Evolutionary conservation across 2,797 vertebrate genomes (phyloP).

Genomic region (Cynopterus sphinx): DNA sequence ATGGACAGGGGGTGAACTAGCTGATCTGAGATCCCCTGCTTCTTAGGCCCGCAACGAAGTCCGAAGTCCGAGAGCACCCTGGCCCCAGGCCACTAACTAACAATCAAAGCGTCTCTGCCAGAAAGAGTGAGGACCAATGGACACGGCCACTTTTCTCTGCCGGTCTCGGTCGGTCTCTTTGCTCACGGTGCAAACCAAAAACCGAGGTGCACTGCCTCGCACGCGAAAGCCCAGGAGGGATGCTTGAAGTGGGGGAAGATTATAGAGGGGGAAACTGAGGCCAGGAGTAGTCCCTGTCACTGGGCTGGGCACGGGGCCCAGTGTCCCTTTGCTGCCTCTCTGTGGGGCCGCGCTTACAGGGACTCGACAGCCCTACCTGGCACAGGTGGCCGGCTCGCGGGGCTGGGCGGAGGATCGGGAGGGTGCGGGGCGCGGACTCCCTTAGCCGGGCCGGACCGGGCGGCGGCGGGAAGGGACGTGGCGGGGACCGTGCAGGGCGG

Average conservation of each 20-base stretch:
- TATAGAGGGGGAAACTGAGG: conserved; percentile 22
- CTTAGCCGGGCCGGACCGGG: neutral
- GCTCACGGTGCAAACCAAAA: neutral
- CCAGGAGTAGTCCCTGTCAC: neutral
- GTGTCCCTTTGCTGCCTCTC: neutral
- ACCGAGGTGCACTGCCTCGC: neutral
- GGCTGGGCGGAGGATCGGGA: neutral
- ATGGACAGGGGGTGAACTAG: neutral
- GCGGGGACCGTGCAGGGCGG: neutral
- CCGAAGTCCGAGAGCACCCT: neutral
- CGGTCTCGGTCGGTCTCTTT: neutral
- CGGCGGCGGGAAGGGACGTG: neutral
- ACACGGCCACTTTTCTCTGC: neutral
- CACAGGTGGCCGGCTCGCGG: conserved; percentile 54
- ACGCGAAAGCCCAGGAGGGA: neutral
- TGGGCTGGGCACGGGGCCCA: neutral
- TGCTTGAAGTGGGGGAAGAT: neutral
- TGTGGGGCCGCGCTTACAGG: neutral
- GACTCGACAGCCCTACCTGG: conserved; percentile 73
- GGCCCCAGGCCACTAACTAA: neutral
- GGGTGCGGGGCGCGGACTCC: conserved; percentile 26
- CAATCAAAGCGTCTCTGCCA: neutral
- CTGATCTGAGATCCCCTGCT: neutral
- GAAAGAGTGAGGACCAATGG: neutral
- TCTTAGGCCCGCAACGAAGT: neutral